phyloP scores from a whole-genome alignment of 2,888 invertebrate species.

The Toxonevra muliebris region DNA sequence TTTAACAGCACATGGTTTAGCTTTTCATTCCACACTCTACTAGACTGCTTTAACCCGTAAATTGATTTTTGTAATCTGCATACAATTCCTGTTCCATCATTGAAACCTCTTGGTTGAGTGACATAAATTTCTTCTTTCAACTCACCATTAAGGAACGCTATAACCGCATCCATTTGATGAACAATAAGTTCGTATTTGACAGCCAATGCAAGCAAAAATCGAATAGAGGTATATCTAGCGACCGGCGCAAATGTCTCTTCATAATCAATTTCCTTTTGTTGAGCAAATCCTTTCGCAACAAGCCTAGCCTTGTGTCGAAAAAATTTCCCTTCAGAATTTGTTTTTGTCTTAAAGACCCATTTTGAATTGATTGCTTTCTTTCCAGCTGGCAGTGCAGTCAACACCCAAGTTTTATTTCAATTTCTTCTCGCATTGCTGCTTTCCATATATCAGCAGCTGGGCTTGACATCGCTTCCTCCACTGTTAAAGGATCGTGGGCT shows the following conservation, averaged over 20 bases:
- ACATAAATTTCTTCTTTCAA: conserved; percentile 37
- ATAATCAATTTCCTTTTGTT: conserved; percentile 35
- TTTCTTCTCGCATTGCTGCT: conserved; percentile 26
- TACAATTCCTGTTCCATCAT: conserved; percentile 28
- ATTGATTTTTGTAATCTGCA: conserved; percentile 18
- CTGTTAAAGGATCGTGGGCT: conserved; percentile 16
- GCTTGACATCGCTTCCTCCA: conserved; percentile 28
- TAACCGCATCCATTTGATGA: conserved; percentile 39
- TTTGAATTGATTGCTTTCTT: conserved; percentile 33
- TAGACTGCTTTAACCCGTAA: conserved; percentile 26
- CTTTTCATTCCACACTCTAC: conserved; percentile 22
- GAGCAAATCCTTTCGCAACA: conserved; percentile 33
- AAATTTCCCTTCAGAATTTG: conserved; percentile 16
- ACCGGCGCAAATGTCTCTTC: conserved; percentile 31
- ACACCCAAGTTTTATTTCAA: conserved; percentile 27
- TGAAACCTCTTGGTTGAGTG: conserved; percentile 35
- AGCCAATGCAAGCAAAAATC: conserved; percentile 35
- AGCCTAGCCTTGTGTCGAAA: conserved; percentile 30
- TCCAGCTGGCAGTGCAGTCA: conserved; percentile 25
- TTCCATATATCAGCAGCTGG: conserved; percentile 22
- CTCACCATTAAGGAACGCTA: conserved; percentile 37
- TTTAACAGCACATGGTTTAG: conserved; percentile 22
- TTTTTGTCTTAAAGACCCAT: conserved; percentile 38
- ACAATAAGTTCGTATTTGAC: conserved; percentile 34
- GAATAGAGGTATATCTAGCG: conserved; percentile 32